Percentiles rank a stretch among this genome's conserved stretches.
Conservation (phyloP, 2,888 invertebrate genomes). For the Lutraria lutraria region DNA sequence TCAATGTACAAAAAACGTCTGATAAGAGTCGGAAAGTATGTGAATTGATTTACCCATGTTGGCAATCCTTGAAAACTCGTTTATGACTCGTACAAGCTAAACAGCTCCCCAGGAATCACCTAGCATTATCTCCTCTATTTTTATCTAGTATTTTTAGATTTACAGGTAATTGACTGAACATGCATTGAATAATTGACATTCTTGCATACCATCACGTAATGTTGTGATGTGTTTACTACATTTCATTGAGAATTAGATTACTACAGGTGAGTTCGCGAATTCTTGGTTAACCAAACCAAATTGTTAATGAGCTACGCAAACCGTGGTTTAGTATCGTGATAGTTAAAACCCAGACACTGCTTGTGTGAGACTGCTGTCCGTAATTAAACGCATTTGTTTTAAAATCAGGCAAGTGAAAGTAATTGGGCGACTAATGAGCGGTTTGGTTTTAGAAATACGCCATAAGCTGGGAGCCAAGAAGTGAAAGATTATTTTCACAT, state of each 20-base stretch:
- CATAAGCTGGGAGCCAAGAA: not conserved
- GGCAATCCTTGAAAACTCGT: not conserved
- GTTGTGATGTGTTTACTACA: constrained; percentile 7
- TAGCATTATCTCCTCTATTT: not conserved
- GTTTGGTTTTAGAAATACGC: not conserved
- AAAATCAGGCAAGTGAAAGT: not conserved
- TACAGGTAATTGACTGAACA: not conserved
- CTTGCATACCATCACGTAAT: constrained; percentile 3
- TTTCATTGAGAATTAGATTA: not conserved
- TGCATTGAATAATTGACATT: constrained; percentile 5
- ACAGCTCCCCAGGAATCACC: not conserved
- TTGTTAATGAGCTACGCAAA: not conserved
- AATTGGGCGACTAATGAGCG: not conserved
- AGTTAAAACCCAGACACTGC: not conserved
- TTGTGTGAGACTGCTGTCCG: not conserved
- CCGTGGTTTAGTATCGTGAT: not conserved
- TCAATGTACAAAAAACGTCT: not conserved
- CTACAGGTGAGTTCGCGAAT: not conserved
- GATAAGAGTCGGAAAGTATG: not conserved
- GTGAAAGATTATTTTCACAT: too few relatives aligned
- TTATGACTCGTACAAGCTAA: not conserved
- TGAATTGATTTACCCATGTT: not conserved
- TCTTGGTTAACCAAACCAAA: not conserved
- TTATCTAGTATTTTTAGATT: constrained; percentile 11
- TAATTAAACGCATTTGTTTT: not conserved